A percentile compares a stretch with the other conserved stretches of the same genome.
These are phyloP conservation scores for Malacoraja senta DNA, from an alignment of 2,797 vertebrate genomes.

Conservation along the genomic window DNA sequence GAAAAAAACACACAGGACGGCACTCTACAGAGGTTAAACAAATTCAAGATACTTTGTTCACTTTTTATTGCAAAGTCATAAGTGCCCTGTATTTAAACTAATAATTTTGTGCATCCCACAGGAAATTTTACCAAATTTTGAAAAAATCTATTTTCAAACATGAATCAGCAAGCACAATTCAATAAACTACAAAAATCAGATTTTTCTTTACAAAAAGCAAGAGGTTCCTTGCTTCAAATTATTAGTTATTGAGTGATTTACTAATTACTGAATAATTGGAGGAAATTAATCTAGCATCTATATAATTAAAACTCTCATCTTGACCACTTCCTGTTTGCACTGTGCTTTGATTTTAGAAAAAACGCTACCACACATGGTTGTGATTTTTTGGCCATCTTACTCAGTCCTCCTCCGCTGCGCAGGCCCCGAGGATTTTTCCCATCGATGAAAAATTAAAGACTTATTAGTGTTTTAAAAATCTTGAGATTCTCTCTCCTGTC, in stretches of 20 bases:
- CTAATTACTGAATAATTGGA: no score
- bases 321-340: no score
- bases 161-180: not conserved
- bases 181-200: not conserved
- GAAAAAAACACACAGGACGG: not conserved
- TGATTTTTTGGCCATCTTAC: no score
- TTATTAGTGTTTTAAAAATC: no score
- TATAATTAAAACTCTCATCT: no score
- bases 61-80: not conserved
- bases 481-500: no score
- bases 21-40: not conserved
- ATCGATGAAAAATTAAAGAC: no score
- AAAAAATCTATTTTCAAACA: not conserved
- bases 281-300: not conserved
- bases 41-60: not conserved
- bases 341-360: no score
- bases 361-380: no score
- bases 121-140: not conserved
- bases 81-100: not conserved
- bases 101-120: not conserved
- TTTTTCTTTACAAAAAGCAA: not conserved
- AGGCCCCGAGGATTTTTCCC: no score
- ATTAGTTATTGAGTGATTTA: not conserved
- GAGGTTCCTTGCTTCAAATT: not conserved
- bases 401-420: no score